Percentiles rank a stretch among this genome's conserved stretches.
Conservation (phyloP, 2,888 invertebrate genomes). For the Lithophane semibrunnea region DNA sequence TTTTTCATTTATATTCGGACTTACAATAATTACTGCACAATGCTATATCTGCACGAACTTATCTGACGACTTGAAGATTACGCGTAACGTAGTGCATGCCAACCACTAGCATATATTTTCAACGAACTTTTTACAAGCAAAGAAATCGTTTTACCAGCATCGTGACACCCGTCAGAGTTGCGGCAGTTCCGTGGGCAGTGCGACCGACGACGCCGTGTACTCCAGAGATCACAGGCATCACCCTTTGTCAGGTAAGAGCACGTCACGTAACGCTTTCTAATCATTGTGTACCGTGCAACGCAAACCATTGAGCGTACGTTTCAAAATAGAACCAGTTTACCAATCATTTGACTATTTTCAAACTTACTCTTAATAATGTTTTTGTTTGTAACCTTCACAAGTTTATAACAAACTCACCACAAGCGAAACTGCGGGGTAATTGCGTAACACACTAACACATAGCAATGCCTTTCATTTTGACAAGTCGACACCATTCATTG, state of each 20-base stretch:
- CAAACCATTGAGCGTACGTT: constrained; percentile 42
- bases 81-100: neutral
- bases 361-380: constrained; percentile 34
- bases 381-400: constrained; percentile 61
- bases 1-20: neutral
- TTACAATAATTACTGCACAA: neutral
- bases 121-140: neutral
- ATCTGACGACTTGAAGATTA: neutral
- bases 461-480: neutral
- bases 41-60: neutral
- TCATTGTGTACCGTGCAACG: constrained; percentile 52
- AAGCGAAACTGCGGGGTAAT: constrained; percentile 20
- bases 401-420: constrained; percentile 58
- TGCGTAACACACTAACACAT: constrained; percentile 1
- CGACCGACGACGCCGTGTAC: constrained; percentile 84
- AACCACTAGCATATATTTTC: neutral
- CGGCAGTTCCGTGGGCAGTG: constrained; percentile 87
- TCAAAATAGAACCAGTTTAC: constrained; percentile 17
- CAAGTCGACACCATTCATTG: neutral
- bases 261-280: constrained; percentile 34
- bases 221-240: constrained; percentile 84
- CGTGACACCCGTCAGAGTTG: constrained; percentile 87
- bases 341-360: constrained; percentile 2
- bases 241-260: constrained; percentile 81
- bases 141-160: constrained; percentile 66